Base-by-base conservation (phyloP, 2,888 invertebrate genomes). In the Caenorhabditis sp. region DNA sequence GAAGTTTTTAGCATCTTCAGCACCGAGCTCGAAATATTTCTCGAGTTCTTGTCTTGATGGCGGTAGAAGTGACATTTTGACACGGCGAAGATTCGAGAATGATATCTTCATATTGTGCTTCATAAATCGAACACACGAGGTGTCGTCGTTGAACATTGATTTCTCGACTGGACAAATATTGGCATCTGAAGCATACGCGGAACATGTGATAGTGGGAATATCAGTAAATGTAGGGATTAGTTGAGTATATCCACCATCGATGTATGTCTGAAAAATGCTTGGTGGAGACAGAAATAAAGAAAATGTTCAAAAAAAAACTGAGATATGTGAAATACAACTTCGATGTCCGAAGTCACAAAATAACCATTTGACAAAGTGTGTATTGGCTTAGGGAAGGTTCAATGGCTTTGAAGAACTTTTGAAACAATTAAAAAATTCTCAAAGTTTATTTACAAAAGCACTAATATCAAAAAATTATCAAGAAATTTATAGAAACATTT, bases 201-300 rank as follows among this genome's bases (percentile, higher is more conserved):
- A 94, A 20, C 97, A 93, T 0, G 96, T 96, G 76, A 97, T 93
- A 0, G 97, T 97, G 87, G 95, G 93, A 12, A 81, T 66, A 88
- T 95, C 94, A 88, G 95, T 94, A 61, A 96, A 90, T 1, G 93
- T 92, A 0, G 96, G 96, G 78, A 96, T 90, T 90, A 97, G 97
- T 88, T 96, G 93, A 69, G 95, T 95, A 88, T 95, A 94, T 12
- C 95, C 96, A 14, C 97, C 97, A 88, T 97, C 97, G 92, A 96
- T 94, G 89, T 95, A 96, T 36, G 88, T 74, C 90, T 90, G 21
- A 86, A 66, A 12, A 25, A 26, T 4, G n/a, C n/a, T n/a, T n/a
- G n/a, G n/a, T n/a, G n/a, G n/a, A n/a, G n/a, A n/a, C n/a, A n/a
- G n/a, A n/a, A n/a, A n/a, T n/a, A n/a, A n/a, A n/a, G n/a, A n/a